phyloP scores from a whole-genome alignment of 2,888 invertebrate genomes.

The Antheraea assamensis region DNA sequence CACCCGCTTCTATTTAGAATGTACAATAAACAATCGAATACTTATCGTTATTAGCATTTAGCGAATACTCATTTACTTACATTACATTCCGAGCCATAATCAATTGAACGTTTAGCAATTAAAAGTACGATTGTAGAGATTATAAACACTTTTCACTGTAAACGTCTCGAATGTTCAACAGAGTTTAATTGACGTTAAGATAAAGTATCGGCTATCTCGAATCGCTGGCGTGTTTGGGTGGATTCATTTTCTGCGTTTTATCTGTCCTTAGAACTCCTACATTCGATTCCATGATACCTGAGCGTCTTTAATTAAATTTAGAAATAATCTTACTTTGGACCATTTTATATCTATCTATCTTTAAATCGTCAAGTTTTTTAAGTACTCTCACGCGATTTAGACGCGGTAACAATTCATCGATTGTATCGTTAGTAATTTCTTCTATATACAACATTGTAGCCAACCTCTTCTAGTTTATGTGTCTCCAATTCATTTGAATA shows the following conservation, averaged over 20 bases:
- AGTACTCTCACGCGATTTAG: neutral
- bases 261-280: slow-evolving; percentile 12
- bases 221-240: slow-evolving; percentile 21
- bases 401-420: neutral
- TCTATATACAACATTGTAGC: neutral
- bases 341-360: neutral
- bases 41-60: slow-evolving; percentile 12
- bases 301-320: slow-evolving; percentile 7
- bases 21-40: neutral
- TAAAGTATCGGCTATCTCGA: slow-evolving; percentile 20
- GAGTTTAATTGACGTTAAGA: slow-evolving; percentile 24
- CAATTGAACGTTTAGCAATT: slow-evolving; percentile 26
- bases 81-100: slow-evolving; percentile 25
- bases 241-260: slow-evolving; percentile 18
- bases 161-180: slow-evolving; percentile 22
- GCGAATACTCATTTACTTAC: slow-evolving; percentile 16
- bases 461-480: neutral
- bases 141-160: slow-evolving; percentile 24
- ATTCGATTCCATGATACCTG: slow-evolving; percentile 2
- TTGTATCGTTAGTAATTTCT: neutral
- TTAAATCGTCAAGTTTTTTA: neutral
- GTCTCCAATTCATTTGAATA: too few species aligned
- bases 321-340: neutral
- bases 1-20: neutral
- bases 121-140: slow-evolving; percentile 22